Evolutionary conservation across 2,113 vertebrate genomes (phyloP), one percentile per base, ranked within the genome.

Genomic region (Anolis carolinensis): DNA sequence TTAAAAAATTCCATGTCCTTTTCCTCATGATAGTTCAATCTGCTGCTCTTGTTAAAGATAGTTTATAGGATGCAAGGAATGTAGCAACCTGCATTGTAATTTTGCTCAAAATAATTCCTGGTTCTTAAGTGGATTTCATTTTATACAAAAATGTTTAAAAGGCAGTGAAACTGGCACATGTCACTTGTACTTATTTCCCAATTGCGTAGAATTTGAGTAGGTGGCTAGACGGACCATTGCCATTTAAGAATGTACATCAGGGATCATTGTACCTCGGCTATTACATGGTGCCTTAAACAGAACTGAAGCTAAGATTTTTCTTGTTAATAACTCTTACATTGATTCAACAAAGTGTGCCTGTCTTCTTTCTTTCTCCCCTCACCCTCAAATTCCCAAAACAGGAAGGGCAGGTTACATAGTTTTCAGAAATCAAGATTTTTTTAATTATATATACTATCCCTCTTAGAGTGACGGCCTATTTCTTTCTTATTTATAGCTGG

Each of bases 211-310:
- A 96, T 96, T 95, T 95, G 96, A 97, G 94, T 95, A 96, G 96
- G 96, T 96, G 96, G 96, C 96, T 95, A 96, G 95, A 96, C 93
- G 95, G 95, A 97, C 91, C 96, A 96, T 96, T 97, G 96, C 96
- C 96, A 95, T 96, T 96, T 96, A 97, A 97, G 97, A 97, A 96
- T 97, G 96, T 96, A 97, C 96, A 96, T 97, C 97, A 97, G 97
- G 96, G 97, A 97, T 97, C 96, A 96, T 95, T 94, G 96, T 97
- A 97, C 96, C 97, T 97, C 97, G 96, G 96, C 96, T 97, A 96
- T 96, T 97, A 97, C 96, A 97, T 96, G 96, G 97, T 97, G 97
- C 96, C 97, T 97, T 97, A 97, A 97, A 96, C 94, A 97, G 97
- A 97, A 96, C 96, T 96, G 96, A 97, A 96, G 95, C 95, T 97